Percentiles rank a stretch among this genome's conserved stretches.
phyloP scores from a whole-genome alignment of 1,140 invertebrate genomes.

The Sarcophaga peregrina region DNA sequence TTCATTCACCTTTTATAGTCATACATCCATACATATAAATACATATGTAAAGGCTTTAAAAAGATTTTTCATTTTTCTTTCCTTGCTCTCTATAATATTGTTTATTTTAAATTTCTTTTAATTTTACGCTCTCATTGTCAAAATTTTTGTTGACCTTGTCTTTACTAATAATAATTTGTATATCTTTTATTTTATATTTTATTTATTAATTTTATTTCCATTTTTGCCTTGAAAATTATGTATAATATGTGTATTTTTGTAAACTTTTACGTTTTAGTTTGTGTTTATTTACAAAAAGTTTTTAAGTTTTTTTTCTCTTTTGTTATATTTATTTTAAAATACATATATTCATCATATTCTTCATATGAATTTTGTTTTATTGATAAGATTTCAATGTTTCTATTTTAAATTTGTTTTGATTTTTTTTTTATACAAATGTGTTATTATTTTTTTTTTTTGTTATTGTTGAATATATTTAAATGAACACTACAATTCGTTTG shows the following conservation, averaged over 20 bases:
- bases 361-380: conserved; percentile 12
- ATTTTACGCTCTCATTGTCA: background rate
- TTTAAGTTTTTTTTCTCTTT: conserved; percentile 8
- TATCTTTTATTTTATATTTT: conserved; percentile 5
- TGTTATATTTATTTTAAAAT: background rate
- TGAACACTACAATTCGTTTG: background rate
- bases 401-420: conserved; percentile 7
- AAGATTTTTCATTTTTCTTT: background rate
- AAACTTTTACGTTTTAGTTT: conserved; percentile 13
- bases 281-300: background rate
- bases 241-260: background rate
- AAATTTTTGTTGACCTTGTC: conserved; percentile 19
- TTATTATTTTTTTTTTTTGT: background rate
- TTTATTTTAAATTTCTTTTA: conserved; percentile 9
- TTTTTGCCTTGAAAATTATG: conserved; percentile 3
- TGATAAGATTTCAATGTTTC: conserved; percentile 19
- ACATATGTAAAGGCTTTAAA: too few species aligned
- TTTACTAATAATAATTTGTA: conserved; percentile 2
- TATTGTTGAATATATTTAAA: background rate
- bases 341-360: background rate
- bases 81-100: background rate
- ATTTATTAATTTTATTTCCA: background rate
- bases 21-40: background rate
- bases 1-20: conserved; percentile 15
- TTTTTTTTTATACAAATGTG: background rate